Evolutionary conservation across 2,797 vertebrate species (phyloP), one percentile per base, ranked within the genome.

Genomic region (Mycteria americana): DNA sequence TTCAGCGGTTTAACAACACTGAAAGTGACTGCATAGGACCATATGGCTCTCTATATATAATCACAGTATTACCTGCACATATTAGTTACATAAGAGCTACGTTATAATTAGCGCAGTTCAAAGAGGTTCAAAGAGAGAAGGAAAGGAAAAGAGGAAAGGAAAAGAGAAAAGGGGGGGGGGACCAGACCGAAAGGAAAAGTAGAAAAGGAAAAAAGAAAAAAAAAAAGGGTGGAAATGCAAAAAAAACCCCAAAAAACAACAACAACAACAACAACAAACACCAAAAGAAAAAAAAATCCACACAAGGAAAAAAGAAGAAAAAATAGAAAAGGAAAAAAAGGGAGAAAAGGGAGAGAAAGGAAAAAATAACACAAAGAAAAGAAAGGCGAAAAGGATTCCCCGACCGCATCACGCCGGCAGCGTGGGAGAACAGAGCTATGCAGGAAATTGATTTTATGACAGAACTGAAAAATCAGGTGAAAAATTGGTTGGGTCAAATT

Each of bases 41-140:
- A 98, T 98, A 98, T 98, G 98, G 97, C 91, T 96, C 79, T 88
- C 82, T 96, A 74, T 93, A 95, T 97, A 97, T 97, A 98, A 98
- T 98, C 97, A 97, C 97, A 97, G 85, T 97, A 98, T 97, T 97
- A 98, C 98, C 98, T 98, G 97, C 85, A 86, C 91, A 86, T 97
- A 97, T 97, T 98, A 98, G 97, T 98, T 97, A 98, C 98, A 97
- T 97, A 96, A 97, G 92, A 96, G 97, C 94, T 97, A 85, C 70
- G 63, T 89, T 94, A 94, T 94, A 97, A 98, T 98, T 97, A 97
- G 93, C 0, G 53, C 11, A 6, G 85, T 94, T 97, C 92, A 86
- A 95, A 88, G 93, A 68, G 72, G 92, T 90, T 95, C 63, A 39
- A 73, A 94, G 90, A 74, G 77, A 30, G n/a, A 28, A 69, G 62